Evolutionary conservation across 2,888 invertebrate species (phyloP).

Genomic region (Platycnemis pennipes): DNA sequence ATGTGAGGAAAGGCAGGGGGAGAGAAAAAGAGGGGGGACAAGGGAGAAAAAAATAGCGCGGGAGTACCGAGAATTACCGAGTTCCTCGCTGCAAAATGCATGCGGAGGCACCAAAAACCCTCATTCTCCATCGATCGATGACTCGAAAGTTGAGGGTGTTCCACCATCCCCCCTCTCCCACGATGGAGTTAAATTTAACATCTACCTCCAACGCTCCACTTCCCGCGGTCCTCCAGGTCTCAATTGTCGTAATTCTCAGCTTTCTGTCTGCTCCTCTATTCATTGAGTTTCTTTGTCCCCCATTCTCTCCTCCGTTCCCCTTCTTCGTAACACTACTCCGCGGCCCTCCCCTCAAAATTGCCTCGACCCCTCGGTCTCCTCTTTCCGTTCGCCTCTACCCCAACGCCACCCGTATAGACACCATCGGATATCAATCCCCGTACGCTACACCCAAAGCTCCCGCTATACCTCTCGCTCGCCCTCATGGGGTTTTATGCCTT

Average conservation of each 20-base stretch:
- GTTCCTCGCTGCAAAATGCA: slow-evolving; percentile 3
- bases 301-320: not conserved
- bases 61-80: not conserved
- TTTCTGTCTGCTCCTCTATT: slow-evolving; percentile 35
- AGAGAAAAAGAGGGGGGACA: not conserved
- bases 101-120: not conserved
- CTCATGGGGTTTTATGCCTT: not conserved
- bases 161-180: not conserved
- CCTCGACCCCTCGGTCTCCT: not conserved
- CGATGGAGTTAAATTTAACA: not conserved
- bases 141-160: not conserved
- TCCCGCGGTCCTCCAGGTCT: slow-evolving; percentile 9
- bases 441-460: not conserved
- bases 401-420: not conserved
- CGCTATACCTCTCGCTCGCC: not conserved
- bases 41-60: not conserved
- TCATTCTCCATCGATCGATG: not conserved
- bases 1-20: not conserved
- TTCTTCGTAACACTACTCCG: not conserved
- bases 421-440: slow-evolving; percentile 47
- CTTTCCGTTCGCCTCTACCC: not conserved
- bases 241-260: slow-evolving; percentile 42
- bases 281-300: not conserved
- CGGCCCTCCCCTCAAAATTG: not conserved
- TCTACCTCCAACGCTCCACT: not conserved